These are phyloP conservation scores for Homarus americanus DNA, from an alignment of 1,140 invertebrate genomes.

Conservation along the genomic window DNA sequence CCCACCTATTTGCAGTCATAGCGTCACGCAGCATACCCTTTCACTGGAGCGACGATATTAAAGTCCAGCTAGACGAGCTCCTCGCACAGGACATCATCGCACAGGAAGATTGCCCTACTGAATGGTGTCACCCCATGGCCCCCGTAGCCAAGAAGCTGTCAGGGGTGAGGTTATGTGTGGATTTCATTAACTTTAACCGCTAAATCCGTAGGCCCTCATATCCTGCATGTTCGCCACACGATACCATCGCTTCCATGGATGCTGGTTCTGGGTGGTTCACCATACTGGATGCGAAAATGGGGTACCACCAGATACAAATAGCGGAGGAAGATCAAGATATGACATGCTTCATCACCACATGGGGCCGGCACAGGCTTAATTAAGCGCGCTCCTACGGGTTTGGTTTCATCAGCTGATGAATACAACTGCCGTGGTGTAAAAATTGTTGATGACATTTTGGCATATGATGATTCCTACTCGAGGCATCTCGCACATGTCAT, in stretches of 20 bases:
- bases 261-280: constrained; percentile 52
- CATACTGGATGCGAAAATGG: constrained; percentile 74
- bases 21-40: no score
- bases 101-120: no score
- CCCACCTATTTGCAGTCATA: no score
- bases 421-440: no score
- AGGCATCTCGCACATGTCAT: background rate
- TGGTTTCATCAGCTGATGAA: no score
- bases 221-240: constrained; percentile 75
- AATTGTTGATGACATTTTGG: constrained; percentile 71
- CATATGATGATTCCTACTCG: constrained; percentile 19
- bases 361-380: constrained; percentile 11
- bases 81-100: no score
- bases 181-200: constrained; percentile 77
- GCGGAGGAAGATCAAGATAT: constrained; percentile 10
- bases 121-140: no score
- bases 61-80: no score
- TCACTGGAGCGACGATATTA: no score
- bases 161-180: no score
- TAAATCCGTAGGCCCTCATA: constrained; percentile 75
- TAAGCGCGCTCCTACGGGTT: constrained; percentile 67
- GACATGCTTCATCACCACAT: constrained; percentile 7
- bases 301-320: constrained; percentile 4
- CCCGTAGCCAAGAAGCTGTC: no score
- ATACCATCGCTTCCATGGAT: constrained; percentile 51